Conservation (phyloP, 2,888 invertebrate species). For the Sinhomidia bicolor region DNA sequence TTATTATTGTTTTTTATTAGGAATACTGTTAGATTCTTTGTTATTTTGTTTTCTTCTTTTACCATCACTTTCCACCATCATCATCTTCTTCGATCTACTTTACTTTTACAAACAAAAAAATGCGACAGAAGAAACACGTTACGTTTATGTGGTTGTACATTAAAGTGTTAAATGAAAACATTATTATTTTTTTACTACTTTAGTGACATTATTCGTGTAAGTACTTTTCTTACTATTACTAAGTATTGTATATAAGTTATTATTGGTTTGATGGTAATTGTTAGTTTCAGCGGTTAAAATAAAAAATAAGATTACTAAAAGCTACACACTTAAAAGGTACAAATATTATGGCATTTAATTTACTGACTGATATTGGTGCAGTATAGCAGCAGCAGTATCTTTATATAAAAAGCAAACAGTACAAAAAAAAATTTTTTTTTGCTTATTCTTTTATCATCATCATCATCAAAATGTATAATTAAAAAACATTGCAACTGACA, state of each 20-base stretch:
- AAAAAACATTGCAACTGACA: constrained; percentile 15
- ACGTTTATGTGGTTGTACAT: constrained; percentile 1
- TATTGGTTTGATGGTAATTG: neutral
- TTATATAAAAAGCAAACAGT: neutral
- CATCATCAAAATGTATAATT: neutral
- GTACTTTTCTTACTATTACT: too few relatives aligned
- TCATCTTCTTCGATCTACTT: too few relatives aligned
- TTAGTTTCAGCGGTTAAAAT: neutral
- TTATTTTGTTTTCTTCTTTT: neutral
- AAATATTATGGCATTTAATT: constrained; percentile 26
- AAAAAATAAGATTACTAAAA: too few relatives aligned
- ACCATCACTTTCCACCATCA: neutral
- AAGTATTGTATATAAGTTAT: too few relatives aligned
- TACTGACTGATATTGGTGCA: constrained; percentile 14
- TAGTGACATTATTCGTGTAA: too few relatives aligned
- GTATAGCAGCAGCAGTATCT: too few relatives aligned
- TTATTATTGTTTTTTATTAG: neutral
- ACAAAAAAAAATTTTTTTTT: too few relatives aligned
- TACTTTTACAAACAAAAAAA: too few relatives aligned
- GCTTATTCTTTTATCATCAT: too few relatives aligned
- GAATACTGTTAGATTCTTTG: constrained; percentile 16
- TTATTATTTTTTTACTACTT: too few relatives aligned
- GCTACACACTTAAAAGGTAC: too few relatives aligned
- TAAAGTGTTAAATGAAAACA: neutral
- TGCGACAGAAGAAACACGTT: too few relatives aligned